phyloP scores from a whole-genome alignment of 2,113 vertebrate genomes.

The Promerops cafer region DNA sequence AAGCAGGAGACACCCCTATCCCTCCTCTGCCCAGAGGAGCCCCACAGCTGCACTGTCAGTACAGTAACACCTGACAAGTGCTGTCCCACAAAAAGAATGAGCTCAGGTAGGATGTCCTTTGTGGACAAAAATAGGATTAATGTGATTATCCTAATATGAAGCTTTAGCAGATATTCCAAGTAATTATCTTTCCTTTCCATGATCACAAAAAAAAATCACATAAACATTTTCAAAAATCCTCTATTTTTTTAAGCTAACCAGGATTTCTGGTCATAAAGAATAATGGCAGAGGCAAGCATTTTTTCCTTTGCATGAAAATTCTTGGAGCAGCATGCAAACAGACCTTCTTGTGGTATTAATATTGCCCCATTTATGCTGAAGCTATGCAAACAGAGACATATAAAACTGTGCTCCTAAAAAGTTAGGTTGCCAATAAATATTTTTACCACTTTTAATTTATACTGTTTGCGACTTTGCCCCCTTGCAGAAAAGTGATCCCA shows the following conservation, averaged over 20 bases:
- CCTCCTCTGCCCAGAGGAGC: background rate
- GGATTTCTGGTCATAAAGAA: background rate
- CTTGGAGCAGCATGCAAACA: slow-evolving; percentile 61
- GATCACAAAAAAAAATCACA: background rate
- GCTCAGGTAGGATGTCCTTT: background rate
- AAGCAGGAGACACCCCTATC: background rate
- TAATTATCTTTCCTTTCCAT: background rate
- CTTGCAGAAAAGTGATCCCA: background rate
- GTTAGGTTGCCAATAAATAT: slow-evolving; percentile 43
- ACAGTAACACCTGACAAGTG: accelerated
- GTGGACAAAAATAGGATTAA: background rate
- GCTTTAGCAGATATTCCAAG: background rate
- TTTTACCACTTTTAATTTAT: slow-evolving; percentile 26
- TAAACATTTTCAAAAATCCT: background rate
- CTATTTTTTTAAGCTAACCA: background rate
- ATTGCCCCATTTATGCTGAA: slow-evolving; percentile 47
- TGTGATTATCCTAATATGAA: background rate
- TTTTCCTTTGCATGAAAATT: slow-evolving; percentile 52
- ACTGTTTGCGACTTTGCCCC: background rate
- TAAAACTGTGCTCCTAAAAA: slow-evolving; percentile 60
- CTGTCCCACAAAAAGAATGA: background rate
- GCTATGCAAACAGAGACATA: slow-evolving; percentile 62
- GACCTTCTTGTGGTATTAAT: slow-evolving; percentile 63
- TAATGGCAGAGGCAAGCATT: background rate
- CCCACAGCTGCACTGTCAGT: background rate